Evolutionary conservation across 2,113 vertebrate species (phyloP), one percentile per base, ranked within the genome.

Genomic region (Ranitomeya imitator): DNA sequence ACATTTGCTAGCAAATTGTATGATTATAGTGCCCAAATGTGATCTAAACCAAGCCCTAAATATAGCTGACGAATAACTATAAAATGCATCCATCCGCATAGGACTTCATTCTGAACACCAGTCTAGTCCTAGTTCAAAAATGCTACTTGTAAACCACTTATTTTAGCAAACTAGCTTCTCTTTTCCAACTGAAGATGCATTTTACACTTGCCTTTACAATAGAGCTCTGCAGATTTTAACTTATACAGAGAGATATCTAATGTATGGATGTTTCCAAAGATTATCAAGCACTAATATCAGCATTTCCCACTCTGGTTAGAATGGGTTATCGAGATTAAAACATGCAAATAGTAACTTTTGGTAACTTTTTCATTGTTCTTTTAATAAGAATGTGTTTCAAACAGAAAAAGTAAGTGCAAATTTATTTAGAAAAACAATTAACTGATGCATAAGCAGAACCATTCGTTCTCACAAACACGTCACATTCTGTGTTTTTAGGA

Each of bases 331-430:
- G 9, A 63, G 8, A 7, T 61, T 45, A 83, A 52, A 83, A 65
- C 21, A n/a, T 37, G 37, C 18, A 83, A 83, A 83, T 15, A 83
- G 61, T 10, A 57, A n/a, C 9, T 52, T 83, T 69, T 45, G 37
- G 61, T 65, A 80, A 61, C 55, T 60, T 59, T 80, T 80, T 2
- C 54, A 31, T 3, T 6, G 57, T 23, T 59, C 78, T 26, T 23
- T 18, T 80, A 12, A 73, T 31, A 31, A 74, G 31, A 74, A 51
- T 74, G 37, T 23, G 12, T 59, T 31, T 60, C 57, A 26, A 12
- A 60, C 8, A 80, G 59, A 14, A 79, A 79, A 26, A 82, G 51
- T 63, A 69, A 83, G 81, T 83, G 81, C 81, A 83, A 83, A 67
- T 69, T 52, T 69, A 13, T 15, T 69, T 18, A 57, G 51, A 80